Evolutionary conservation across 2,797 vertebrate species (phyloP).

Genomic region (Parauchenoglanis ngamensis): DNA sequence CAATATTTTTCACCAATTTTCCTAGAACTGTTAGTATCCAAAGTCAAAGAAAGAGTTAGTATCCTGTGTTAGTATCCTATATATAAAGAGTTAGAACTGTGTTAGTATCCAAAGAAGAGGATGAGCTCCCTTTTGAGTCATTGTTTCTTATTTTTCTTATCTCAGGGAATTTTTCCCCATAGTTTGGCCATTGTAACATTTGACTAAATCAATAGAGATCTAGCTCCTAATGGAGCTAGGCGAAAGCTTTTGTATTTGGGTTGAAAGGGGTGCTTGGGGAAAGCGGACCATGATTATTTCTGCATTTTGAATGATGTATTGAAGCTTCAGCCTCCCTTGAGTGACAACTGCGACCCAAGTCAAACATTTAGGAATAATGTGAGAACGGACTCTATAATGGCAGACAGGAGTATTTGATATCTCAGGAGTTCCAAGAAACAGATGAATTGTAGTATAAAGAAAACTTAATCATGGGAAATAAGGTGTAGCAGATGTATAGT

Average conservation of each 20-base stretch:
- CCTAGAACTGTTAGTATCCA: neutral
- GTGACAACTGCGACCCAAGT: neutral
- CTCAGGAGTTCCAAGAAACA: constrained; percentile 14
- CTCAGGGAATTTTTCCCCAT: neutral
- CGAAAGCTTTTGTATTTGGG: too few relatives aligned
- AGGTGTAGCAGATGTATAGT: neutral
- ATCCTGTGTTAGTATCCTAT: too few relatives aligned
- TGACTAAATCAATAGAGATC: neutral
- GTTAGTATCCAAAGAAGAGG: neutral
- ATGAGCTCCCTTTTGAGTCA: neutral
- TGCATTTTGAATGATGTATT: neutral
- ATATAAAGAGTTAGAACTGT: too few relatives aligned
- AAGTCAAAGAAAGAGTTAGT: too few relatives aligned
- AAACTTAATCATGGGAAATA: neutral
- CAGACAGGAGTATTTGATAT: neutral
- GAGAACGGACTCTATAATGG: constrained; percentile 2
- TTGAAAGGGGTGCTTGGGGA: neutral
- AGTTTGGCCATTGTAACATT: neutral
- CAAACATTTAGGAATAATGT: neutral
- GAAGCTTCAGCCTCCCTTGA: neutral
- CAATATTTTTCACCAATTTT: neutral
- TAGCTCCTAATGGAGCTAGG: neutral
- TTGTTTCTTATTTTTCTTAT: neutral
- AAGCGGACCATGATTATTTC: neutral
- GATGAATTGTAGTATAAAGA: neutral